Evolutionary conservation across 2,888 invertebrate species (phyloP).

Genomic region (Xestia sexstrigata): DNA sequence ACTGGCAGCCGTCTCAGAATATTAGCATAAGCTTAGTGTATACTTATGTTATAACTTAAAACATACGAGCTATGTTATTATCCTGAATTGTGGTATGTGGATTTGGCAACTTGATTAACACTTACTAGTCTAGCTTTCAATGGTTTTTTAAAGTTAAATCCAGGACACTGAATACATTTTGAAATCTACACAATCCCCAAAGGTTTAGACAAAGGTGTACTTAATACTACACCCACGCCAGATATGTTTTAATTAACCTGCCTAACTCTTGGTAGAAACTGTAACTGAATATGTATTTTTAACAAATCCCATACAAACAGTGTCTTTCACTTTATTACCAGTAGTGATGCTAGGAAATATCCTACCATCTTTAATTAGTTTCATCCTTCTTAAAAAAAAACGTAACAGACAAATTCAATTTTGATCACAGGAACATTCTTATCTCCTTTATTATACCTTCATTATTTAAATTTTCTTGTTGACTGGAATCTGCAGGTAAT

Average conservation of each 20-base stretch:
- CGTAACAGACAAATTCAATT: background rate
- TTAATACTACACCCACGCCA: background rate
- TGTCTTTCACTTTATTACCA: background rate
- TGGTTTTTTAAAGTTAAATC: slow-evolving; percentile 8
- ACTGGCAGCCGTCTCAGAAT: slow-evolving; percentile 23
- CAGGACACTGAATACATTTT: background rate
- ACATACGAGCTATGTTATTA: slow-evolving; percentile 23
- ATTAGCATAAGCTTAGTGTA: slow-evolving; percentile 43
- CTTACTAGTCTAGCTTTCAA: background rate
- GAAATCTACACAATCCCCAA: too few species aligned
- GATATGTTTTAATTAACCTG: background rate
- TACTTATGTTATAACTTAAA: slow-evolving; percentile 36
- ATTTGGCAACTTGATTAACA: slow-evolving; percentile 16
- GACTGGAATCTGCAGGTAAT: slow-evolving; percentile 16
- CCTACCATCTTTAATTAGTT: too few species aligned
- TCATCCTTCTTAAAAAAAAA: background rate
- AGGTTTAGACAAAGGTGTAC: too few species aligned
- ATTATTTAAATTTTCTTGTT: slow-evolving; percentile 29
- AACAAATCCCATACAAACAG: background rate
- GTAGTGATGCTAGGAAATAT: background rate
- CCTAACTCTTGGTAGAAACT: background rate
- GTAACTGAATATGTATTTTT: background rate
- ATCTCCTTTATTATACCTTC: background rate
- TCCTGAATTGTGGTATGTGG: slow-evolving; percentile 2
- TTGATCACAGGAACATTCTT: background rate